Evolutionary conservation across 2,888 invertebrate species (phyloP), one percentile per base, ranked within the genome.

Genomic region (Heliothis peltigera): DNA sequence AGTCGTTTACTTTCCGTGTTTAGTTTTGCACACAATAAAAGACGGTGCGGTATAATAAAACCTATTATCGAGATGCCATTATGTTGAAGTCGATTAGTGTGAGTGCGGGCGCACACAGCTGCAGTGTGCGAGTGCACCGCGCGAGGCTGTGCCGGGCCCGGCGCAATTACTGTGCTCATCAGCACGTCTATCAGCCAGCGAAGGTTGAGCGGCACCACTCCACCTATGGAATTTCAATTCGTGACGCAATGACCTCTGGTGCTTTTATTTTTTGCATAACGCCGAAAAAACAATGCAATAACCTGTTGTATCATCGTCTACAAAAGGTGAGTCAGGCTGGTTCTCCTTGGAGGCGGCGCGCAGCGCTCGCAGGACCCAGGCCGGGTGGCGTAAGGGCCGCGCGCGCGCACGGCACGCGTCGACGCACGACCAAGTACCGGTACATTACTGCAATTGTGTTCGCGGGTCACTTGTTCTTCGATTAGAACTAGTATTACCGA

Each of bases 201-300:
- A 89, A 89, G 89, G 87, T 84, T 85, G 83, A 54, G 42, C 47
- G 58, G 21, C 77, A 75, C 54, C 77, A 64, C 77, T 61, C 71
- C 69, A 70, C 83, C 70, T 75, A 64, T 79, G 75, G 89, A 89
- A 90, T 91, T 81, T 87, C 88, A 90, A 92, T 90, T 85, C 85
- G 79, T 91, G 90, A 92, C 89, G 91, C 89, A 91, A 90, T 87
- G 87, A 89, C 87, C 89, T 91, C 86, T 83, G 84, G 71, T 85
- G 55, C 61, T 70, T 80, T 75, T 77, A 82, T 87, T 89, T 87
- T 91, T 88, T 87, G 87, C 88, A 84, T 87, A 87, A 84, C 77
- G 61, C 69, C 77, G 79, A 81, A 87, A 88, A 88, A 88, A 88
- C 85, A 87, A 89, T 87, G 87, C 88, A 87, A 87, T 84, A 84